Evolutionary conservation across 2,888 invertebrate species (phyloP), one percentile per base, ranked within the genome.

Genomic region (Netelia fuscicornis): DNA sequence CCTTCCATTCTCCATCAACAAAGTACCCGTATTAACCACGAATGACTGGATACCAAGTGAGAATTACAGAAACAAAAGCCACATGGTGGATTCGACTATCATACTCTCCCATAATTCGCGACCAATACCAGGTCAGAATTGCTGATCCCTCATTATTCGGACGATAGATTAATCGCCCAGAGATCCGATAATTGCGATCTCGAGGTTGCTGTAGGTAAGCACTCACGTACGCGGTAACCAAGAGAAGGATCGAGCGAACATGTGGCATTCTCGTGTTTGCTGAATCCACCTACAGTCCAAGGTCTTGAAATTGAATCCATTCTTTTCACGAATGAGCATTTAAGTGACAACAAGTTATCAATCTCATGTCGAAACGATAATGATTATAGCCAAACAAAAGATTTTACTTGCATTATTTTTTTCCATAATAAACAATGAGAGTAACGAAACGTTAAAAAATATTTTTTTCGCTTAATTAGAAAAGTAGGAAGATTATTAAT

Each of bases 181-280:
- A 75, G 75, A 60, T 81, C 62, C 81, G 81, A 70, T 81, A 81
- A 76, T 76, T 76, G 70, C 76, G 81, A 76, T 44, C 42, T 70
- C 62, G 44, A 54, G 68, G 64, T 58, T 64, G 23, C 70, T 13
- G 52, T 8, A 70, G 23, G 9, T 65, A 11, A 9, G 20, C 11
- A 37, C 58, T 30, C 60, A 37, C 48, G 58, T 44, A 48, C 8
- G 44, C 8, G 60, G 30, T 17, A 68, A 68, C 60, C 48, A n/a
- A 42, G 71, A 20, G 13, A 64, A 44, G 25, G n/a, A 64, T 42
- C 64, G 17, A 65, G 56, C 20, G 17, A 23, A 17, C 60, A 62
- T 62, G 10, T 72, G 71, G 79, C 65, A 80, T 72, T 80, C 54
- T 71, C 64, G 30, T 60, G 30, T 78, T 78, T 68, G 68, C 48